Conservation (phyloP, 2,797 vertebrate species). For the Poecile montanus region DNA sequence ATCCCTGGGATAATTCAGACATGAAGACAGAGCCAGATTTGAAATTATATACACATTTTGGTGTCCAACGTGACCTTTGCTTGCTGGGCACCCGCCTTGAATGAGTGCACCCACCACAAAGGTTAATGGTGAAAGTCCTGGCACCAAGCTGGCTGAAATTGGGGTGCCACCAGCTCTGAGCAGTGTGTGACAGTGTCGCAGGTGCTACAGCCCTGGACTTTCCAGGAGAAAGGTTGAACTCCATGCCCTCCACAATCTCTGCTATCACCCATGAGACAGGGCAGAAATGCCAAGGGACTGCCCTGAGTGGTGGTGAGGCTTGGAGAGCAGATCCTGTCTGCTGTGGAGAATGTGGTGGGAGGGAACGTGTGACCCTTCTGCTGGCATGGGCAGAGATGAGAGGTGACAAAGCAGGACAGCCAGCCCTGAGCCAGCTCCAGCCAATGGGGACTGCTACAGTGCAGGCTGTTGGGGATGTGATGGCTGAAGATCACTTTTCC, state of each 20-base stretch:
- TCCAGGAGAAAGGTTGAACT: neutral
- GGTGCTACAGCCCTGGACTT: accelerated
- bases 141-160: neutral
- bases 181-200: neutral
- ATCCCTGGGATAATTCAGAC: neutral
- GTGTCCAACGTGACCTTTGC: accelerated
- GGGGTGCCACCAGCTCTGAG: neutral
- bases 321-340: neutral
- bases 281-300: neutral
- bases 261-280: neutral
- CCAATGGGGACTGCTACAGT: accelerated
- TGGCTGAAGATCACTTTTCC: neutral
- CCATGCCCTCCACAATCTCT: neutral
- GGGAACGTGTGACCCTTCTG: neutral
- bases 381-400: neutral
- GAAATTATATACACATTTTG: neutral
- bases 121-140: neutral
- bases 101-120: accelerated
- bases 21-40: accelerated
- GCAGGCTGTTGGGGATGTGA: accelerated
- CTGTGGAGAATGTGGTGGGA: neutral
- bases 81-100: neutral
- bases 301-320: neutral
- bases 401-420: neutral
- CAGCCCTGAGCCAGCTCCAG: neutral